Evolutionary conservation across 2,113 vertebrate species (phyloP).

Genomic region (Myrmophylax atrothorax): DNA sequence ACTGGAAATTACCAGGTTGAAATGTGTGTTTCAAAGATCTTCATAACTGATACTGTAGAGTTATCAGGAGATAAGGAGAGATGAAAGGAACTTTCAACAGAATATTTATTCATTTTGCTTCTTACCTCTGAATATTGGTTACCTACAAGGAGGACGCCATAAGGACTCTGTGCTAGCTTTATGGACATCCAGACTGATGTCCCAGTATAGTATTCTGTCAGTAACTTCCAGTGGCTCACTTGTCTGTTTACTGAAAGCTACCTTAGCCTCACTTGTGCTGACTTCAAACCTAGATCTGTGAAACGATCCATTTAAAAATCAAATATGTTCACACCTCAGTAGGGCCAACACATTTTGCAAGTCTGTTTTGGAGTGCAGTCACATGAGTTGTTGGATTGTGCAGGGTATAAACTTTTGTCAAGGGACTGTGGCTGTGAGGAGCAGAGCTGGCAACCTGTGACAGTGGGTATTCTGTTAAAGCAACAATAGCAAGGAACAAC

Average conservation of each 20-base stretch:
- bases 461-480: not conserved
- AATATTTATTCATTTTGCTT: not conserved
- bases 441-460: not conserved
- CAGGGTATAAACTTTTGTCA: not conserved
- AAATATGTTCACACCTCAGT: not conserved
- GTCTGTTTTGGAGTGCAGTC: not conserved
- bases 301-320: not conserved
- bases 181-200: not conserved
- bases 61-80: not conserved
- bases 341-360: not conserved
- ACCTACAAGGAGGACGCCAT: not conserved
- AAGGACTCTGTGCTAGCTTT: not conserved
- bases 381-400: not conserved
- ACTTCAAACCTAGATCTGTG: not conserved
- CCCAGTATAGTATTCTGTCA: not conserved
- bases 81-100: not conserved
- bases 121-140: not conserved
- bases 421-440: not conserved
- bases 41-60: not conserved
- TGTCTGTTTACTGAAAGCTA: not conserved
- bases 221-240: not conserved
- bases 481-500: not conserved
- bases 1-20: not conserved
- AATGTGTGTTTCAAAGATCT: not conserved
- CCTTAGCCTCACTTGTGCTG: not conserved